phyloP scores from a whole-genome alignment of 64 coral and sea anemone genomes.

The Montipora efflorescens region DNA sequence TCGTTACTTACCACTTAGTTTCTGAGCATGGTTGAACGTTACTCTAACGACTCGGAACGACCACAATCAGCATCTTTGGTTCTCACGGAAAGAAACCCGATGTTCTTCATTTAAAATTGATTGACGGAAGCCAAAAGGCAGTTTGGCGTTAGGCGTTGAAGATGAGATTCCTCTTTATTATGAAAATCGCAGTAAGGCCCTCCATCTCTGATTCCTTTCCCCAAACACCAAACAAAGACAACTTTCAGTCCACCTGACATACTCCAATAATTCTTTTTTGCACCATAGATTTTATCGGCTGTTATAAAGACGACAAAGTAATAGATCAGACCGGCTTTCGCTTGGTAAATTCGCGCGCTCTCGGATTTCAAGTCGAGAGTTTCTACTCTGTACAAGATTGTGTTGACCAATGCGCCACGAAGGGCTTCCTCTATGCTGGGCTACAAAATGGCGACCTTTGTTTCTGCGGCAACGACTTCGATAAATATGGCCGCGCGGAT shows the following conservation, averaged over 20 bases:
- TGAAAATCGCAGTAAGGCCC: too few species aligned
- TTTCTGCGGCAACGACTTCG: conserved; percentile 78
- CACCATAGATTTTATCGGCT: conserved; percentile 70
- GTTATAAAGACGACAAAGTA: conserved; percentile 82
- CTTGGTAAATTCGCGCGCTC: conserved; percentile 51
- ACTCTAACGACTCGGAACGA: too few species aligned
- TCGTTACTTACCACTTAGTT: too few species aligned
- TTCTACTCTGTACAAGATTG: conserved; percentile 51
- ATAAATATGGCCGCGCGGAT: conserved; percentile 70
- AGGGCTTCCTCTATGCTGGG: conserved; percentile 72
- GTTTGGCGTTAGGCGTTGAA: too few species aligned
- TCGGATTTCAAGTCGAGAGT: conserved; percentile 29
- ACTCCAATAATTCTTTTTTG: not conserved
- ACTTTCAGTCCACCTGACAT: not conserved
- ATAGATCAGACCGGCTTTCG: conserved; percentile 25
- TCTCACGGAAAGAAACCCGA: too few species aligned
- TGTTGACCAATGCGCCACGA: conserved; percentile 43
- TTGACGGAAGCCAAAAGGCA: too few species aligned
- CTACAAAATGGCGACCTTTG: conserved; percentile 84
- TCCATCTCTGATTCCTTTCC: too few species aligned
- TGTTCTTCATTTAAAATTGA: too few species aligned
- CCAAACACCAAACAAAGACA: not conserved
- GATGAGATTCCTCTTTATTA: too few species aligned
- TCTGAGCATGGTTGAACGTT: too few species aligned
- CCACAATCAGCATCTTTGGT: too few species aligned